Conservation (phyloP, 2,888 invertebrate species). For the Drosophila quinaria region DNA sequence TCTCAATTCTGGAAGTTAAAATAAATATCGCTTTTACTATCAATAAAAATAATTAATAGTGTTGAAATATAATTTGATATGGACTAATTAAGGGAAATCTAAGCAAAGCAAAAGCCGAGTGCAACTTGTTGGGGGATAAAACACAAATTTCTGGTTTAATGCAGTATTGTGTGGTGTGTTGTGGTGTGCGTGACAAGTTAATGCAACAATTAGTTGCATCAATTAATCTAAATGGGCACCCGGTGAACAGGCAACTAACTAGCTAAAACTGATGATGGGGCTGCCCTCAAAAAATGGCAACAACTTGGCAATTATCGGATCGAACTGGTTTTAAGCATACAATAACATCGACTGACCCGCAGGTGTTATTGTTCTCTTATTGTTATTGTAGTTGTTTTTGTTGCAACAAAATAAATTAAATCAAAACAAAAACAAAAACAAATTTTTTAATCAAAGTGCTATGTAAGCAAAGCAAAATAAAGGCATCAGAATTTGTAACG, state of each 20-base stretch:
- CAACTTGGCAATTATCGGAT: slow-evolving; percentile 20
- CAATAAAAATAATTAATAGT: neutral
- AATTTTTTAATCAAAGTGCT: slow-evolving; percentile 26
- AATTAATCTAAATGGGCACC: slow-evolving; percentile 32
- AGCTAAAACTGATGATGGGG: slow-evolving; percentile 2
- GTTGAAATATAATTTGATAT: slow-evolving; percentile 16
- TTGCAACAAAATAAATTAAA: slow-evolving; percentile 6
- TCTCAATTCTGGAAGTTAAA: too few species aligned
- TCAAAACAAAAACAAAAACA: slow-evolving; percentile 13
- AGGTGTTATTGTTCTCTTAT: neutral
- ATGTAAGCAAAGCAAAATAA: slow-evolving; percentile 27
- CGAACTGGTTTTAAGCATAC: slow-evolving; percentile 33
- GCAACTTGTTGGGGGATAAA: neutral
- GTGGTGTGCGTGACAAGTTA: slow-evolving; percentile 13
- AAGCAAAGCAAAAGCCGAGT: slow-evolving; percentile 7
- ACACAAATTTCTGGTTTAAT: neutral
- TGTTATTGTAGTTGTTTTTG: neutral
- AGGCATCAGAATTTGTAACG: slow-evolving; percentile 36
- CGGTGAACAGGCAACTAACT: slow-evolving; percentile 6
- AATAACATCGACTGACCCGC: slow-evolving; percentile 15
- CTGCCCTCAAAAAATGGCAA: neutral
- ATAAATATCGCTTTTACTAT: neutral
- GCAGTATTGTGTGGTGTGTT: neutral
- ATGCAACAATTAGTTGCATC: slow-evolving; percentile 53
- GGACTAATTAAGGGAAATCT: slow-evolving; percentile 18